phyloP scores from a whole-genome alignment of 2,888 invertebrate species.

The Sinelater perroti region DNA sequence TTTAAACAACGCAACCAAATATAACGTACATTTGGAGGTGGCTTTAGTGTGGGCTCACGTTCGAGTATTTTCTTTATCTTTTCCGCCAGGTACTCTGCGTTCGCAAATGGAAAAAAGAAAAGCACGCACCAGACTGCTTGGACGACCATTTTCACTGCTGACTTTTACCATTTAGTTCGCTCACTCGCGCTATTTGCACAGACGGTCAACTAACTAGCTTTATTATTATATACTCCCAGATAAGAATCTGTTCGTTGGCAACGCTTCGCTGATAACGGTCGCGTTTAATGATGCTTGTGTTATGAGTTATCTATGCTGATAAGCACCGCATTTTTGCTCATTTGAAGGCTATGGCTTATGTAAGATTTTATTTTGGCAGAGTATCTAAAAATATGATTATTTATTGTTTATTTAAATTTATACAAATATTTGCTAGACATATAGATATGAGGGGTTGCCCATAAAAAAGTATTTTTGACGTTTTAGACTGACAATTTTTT shows the following conservation, averaged over 20 bases:
- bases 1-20: background rate
- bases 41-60: conserved; percentile 1
- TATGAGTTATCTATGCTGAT: no score
- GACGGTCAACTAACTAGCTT: background rate
- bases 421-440: no score
- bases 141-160: background rate
- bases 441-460: no score
- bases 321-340: no score
- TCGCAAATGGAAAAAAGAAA: conserved; percentile 11
- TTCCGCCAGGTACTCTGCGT: conserved; percentile 16
- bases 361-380: no score
- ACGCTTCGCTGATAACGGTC: background rate
- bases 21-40: conserved; percentile 22
- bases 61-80: conserved; percentile 6
- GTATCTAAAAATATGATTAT: no score
- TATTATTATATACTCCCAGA: background rate
- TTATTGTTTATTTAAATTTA: no score
- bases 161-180: no score
- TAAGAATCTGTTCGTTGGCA: background rate
- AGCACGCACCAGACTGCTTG: background rate
- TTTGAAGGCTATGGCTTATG: no score
- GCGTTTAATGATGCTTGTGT: no score
- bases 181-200: background rate
- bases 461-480: no score
- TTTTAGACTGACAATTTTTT: no score